Base-by-base conservation (phyloP, 1,140 invertebrate genomes). In the Littorina saxatilis region DNA sequence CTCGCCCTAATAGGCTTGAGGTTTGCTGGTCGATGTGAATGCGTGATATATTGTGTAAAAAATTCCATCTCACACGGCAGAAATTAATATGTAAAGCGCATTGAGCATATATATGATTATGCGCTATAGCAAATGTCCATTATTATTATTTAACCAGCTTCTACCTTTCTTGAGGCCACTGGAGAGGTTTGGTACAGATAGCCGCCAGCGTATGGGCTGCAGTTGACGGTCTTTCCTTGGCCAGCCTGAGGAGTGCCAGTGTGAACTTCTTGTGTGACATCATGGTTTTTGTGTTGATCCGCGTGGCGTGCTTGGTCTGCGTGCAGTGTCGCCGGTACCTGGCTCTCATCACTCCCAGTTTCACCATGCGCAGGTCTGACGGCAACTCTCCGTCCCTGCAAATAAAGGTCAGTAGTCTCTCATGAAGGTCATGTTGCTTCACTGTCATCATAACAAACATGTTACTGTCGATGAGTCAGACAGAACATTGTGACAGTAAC, bases 241-340 rank as follows among this genome's bases (percentile, higher is more conserved):
- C 85, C 52, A 88, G 83, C 29, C 85, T 35, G 20, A 91, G 83
- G 13, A 92, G 81, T 43, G 87, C 83, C 17, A 83, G 74, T 0
- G 87, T 88, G 27, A 83, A 81, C 74, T 83, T 79, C 39, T 83
- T 86, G 61, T 80, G 77, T 20, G 58, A 61, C 13, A 61, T 63
- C 15, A 81, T 77, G 23, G 86, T 66, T 20, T 50, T 35, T 5
- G 81, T 79, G 74, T 90, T 89, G 72, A 79, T 68, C 37, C 84
- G 83, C 37, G 82, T 81, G 11, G 88, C 86, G 32, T 82, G 84
- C 29, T 87, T 81, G 27, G 87, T 82, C 79, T 92, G 91, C 39
- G 81, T 84, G 77, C 87, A 91, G 84, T 89, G 88, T 23, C 91
- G 87, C 15, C 90, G 86, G 58, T 90, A 43, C 50, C 88, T 83